Conservation (phyloP, 2,113 vertebrate species). For the Oplegnathus fasciatus region DNA sequence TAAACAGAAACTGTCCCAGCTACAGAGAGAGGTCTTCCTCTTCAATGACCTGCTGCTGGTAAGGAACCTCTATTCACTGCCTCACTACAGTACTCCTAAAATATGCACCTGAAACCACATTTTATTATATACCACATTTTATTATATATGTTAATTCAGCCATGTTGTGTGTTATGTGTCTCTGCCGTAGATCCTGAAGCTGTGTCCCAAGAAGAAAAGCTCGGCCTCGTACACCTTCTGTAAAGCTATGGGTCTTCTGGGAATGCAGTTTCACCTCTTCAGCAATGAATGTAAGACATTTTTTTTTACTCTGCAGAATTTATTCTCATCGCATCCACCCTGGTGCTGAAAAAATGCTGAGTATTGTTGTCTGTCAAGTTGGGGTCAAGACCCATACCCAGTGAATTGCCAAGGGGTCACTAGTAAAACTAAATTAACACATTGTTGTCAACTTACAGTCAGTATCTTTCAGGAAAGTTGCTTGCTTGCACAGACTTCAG, state of each 20-base stretch:
- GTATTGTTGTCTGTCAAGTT: slow-evolving; percentile 26
- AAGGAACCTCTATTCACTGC: slow-evolving; percentile 60
- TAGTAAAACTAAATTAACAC: background rate
- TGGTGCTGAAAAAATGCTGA: slow-evolving; percentile 56
- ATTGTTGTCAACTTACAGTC: slow-evolving; percentile 1
- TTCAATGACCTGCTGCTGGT: slow-evolving; percentile 99
- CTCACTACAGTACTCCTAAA: background rate
- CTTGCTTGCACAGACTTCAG: background rate
- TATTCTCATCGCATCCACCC: slow-evolving; percentile 15
- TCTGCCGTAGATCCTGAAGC: slow-evolving; percentile 91
- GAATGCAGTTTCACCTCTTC: slow-evolving; percentile 98
- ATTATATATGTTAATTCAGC: background rate
- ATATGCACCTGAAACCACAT: background rate
- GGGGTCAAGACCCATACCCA: slow-evolving; percentile 23
- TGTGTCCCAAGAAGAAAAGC: slow-evolving; percentile 98
- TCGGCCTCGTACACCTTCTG: slow-evolving; percentile 98
- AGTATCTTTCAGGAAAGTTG: background rate
- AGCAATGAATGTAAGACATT: slow-evolving; percentile 95
- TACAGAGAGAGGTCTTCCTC: slow-evolving; percentile 98
- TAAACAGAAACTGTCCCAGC: slow-evolving; percentile 97
- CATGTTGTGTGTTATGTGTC: slow-evolving; percentile 41
- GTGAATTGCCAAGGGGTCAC: slow-evolving; percentile 1
- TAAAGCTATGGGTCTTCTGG: slow-evolving; percentile 94
- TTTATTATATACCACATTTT: background rate
- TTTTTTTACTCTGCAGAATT: slow-evolving; percentile 38